phyloP scores from a whole-genome alignment of 2,888 invertebrate genomes.

The Synergus umbraculus region DNA sequence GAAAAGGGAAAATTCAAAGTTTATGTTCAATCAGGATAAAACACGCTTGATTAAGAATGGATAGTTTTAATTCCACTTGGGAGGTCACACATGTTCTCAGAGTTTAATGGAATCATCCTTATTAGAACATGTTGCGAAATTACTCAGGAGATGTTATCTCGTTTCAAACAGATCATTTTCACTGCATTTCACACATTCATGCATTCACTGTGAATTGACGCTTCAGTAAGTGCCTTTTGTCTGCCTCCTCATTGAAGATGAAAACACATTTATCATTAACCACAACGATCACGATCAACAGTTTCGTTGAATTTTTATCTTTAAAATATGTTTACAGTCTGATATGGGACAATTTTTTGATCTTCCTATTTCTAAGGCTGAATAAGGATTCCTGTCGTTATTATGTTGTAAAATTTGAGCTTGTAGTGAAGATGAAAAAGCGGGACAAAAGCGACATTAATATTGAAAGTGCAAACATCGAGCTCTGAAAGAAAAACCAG shows the following conservation, averaged over 20 bases:
- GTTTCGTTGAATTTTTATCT: too few relatives aligned
- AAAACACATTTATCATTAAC: not conserved
- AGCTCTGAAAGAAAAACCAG: conserved; percentile 10
- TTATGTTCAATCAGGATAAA: not conserved
- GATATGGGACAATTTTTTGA: too few relatives aligned
- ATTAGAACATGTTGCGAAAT: not conserved
- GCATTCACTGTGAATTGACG: not conserved
- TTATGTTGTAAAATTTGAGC: conserved; percentile 16
- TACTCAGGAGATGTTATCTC: not conserved
- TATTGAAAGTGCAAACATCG: not conserved
- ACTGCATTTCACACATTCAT: not conserved
- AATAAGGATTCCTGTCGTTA: not conserved
- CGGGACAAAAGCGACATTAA: conserved; percentile 30
- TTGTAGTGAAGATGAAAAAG: conserved; percentile 14
- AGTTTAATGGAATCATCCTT: not conserved
- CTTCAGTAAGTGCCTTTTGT: not conserved
- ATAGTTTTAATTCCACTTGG: not conserved
- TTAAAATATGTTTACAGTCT: too few relatives aligned
- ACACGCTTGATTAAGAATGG: not conserved
- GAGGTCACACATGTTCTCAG: not conserved
- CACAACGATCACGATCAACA: not conserved
- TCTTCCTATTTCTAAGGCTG: not conserved
- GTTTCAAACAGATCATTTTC: not conserved
- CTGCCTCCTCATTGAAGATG: not conserved
- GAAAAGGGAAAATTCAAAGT: not conserved